Evolutionary conservation across 2,888 invertebrate species (phyloP), one percentile per base, ranked within the genome.

Genomic region (Trichopoda pennipes): DNA sequence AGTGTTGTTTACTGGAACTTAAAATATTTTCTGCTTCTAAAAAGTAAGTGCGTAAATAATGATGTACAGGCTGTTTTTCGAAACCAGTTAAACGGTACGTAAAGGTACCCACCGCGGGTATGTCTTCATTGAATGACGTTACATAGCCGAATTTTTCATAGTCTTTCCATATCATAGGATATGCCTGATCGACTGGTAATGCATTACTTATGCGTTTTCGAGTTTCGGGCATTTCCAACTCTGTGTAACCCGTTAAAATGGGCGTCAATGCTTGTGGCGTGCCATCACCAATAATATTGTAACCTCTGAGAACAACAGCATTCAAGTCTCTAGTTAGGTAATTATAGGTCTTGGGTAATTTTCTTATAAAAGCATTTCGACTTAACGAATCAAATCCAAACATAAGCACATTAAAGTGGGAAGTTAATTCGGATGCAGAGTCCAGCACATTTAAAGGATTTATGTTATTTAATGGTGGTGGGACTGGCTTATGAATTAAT

Each of bases 81-180:
- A 98, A 98, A 0, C 98, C 98, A 85, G 95, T 95, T 88, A 98
- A 93, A 10, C 98, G 93, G 90, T 97, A 97, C 2, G 96, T 96
- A 89, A 98, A 99, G 0, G 97, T 97, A 0, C 98, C 98, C 28
- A 95, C 93, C 86, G 93, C 92, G 0, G 96, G 95, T 85, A 94
- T 93, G 88, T 99, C 98, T 89, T 99, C 98, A 86, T 95, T 95
- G 90, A 95, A 98, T 0, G 95, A 95, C 2, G 96, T 96, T 32
- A 94, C 93, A 87, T 94, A 95, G 1, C 96, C 96, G 66, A 93
- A 92, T 2, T 93, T 91, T 69, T 93, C 93, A 85, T 94, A 95
- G 69, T 95, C 93, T 85, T 96, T 94, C 95, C 98, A 98, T 84
- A 98, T 93, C 92, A 97, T 95, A 0, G 97, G 97, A 92, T 96